Conservation (phyloP, 2,888 invertebrate species). For the Tachystola acroxantha region DNA sequence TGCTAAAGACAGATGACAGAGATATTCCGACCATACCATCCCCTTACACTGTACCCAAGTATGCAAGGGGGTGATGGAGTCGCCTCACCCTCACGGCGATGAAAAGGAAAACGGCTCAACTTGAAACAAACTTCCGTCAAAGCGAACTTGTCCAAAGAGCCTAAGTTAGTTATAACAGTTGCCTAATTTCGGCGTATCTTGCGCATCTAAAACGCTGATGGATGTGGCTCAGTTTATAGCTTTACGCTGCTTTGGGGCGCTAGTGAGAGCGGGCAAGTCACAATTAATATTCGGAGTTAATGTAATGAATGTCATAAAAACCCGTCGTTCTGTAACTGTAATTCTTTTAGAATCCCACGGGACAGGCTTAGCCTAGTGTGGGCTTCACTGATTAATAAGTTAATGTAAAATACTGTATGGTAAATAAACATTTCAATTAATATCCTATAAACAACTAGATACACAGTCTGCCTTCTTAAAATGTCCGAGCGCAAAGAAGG, state of each 20-base stretch:
- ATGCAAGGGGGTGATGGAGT: background rate
- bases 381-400: no score
- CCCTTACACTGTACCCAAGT: background rate
- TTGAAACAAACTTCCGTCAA: constrained; percentile 28
- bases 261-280: background rate
- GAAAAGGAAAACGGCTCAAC: constrained; percentile 12
- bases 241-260: constrained; percentile 8
- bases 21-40: no score
- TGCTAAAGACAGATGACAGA: no score
- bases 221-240: constrained; percentile 18
- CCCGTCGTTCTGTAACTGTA: no score
- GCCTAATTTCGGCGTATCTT: constrained; percentile 24
- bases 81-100: background rate
- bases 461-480: no score
- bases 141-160: constrained; percentile 23
- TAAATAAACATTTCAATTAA: no score
- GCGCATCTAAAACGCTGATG: constrained; percentile 23
- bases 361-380: no score
- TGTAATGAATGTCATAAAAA: no score
- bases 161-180: constrained; percentile 23
- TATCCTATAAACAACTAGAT: no score
- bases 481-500: no score
- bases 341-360: no score
- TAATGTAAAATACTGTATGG: no score
- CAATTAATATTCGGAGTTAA: background rate